phyloP scores from a whole-genome alignment of 2,888 invertebrate species.

The Callimorpha dominula region DNA sequence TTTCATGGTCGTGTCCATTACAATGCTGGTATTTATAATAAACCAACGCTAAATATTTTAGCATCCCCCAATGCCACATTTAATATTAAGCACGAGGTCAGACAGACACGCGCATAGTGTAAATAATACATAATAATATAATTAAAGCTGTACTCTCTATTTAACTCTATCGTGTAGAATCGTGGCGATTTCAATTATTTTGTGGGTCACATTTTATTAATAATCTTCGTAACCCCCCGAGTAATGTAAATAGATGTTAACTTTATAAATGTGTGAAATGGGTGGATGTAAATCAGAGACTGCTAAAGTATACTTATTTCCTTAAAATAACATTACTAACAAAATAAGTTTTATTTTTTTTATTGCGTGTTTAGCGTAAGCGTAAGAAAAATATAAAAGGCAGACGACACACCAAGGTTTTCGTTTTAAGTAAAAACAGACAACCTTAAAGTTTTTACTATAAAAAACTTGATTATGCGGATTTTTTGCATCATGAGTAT shows the following conservation, averaged over 20 bases:
- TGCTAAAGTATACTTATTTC: no score
- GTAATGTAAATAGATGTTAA: no score
- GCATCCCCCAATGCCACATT: conserved; percentile 14
- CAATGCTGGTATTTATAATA: not conserved
- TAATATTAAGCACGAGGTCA: conserved; percentile 4
- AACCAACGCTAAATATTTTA: conserved; percentile 7
- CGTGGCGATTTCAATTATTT: not conserved
- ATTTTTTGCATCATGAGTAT: not conserved
- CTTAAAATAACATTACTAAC: no score
- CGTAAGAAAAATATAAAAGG: not conserved
- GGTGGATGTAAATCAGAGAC: no score
- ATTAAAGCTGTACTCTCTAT: not conserved
- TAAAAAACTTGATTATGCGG: not conserved
- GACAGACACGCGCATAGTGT: not conserved
- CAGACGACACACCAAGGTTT: not conserved
- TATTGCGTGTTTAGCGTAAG: not conserved
- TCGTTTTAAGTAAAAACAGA: not conserved
- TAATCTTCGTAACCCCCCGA: no score
- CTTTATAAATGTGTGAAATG: no score
- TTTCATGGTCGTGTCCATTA: conserved; percentile 9
- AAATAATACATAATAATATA: not conserved
- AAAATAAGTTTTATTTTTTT: not conserved
- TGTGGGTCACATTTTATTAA: not conserved
- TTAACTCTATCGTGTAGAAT: not conserved
- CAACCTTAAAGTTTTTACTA: not conserved